A percentile compares a stretch with the other conserved stretches of the same genome.
phyloP scores from a whole-genome alignment of 2,888 invertebrate genomes.

The Seira musarum region DNA sequence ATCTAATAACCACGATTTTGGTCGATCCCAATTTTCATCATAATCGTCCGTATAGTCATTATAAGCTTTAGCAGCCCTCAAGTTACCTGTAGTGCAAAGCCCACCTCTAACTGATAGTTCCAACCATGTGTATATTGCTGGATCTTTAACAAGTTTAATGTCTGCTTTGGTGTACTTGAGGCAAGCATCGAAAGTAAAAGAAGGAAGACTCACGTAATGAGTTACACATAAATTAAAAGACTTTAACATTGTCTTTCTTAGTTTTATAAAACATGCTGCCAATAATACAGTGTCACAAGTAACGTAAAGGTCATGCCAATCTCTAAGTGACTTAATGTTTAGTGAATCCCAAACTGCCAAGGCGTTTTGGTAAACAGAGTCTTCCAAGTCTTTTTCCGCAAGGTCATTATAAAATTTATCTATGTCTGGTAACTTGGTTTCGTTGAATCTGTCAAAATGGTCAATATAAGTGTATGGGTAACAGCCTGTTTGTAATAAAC shows the following conservation, averaged over 20 bases:
- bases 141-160: conserved; percentile 36
- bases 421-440: conserved; percentile 35
- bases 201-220: conserved; percentile 50
- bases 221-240: conserved; percentile 30
- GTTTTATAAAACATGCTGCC: conserved; percentile 28
- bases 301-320: conserved; percentile 61
- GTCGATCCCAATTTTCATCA: no score
- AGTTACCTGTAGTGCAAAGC: conserved; percentile 18
- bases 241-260: conserved; percentile 26
- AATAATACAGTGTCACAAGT: conserved; percentile 34
- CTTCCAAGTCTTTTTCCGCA: conserved; percentile 9
- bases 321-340: conserved; percentile 48
- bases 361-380: conserved; percentile 44
- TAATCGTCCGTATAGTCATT: no score
- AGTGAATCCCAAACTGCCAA: conserved; percentile 44
- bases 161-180: conserved; percentile 34
- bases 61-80: no score
- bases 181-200: conserved; percentile 45
- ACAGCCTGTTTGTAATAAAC: conserved; percentile 54
- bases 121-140: conserved; percentile 33
- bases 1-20: no score
- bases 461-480: conserved; percentile 63
- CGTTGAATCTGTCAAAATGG: conserved; percentile 44
- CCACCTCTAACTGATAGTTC: conserved; percentile 45
- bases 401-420: conserved; percentile 55